A percentile compares a stretch with the other conserved stretches of the same genome.
Conservation (phyloP, 2,888 invertebrate genomes). For the Drosophila eohydei region DNA sequence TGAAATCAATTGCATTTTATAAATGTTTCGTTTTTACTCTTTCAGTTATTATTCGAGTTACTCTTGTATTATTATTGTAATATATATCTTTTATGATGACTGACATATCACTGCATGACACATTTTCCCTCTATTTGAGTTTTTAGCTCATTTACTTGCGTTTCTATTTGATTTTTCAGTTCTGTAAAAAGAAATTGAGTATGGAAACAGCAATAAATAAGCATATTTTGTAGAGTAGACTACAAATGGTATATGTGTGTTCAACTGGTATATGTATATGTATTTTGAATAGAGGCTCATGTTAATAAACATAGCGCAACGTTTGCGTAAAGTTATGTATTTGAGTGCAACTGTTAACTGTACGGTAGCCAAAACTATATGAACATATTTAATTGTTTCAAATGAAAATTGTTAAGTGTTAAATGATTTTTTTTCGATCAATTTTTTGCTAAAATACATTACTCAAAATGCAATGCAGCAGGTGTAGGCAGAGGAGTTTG, state of each 20-base stretch:
- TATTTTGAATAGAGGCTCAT: conserved; percentile 58
- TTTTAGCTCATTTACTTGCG: conserved; percentile 98
- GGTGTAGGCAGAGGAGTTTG: conserved; percentile 9
- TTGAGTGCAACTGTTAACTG: conserved; percentile 46
- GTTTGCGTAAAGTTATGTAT: conserved; percentile 23
- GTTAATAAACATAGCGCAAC: conserved; percentile 49
- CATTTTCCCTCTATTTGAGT: conserved; percentile 98
- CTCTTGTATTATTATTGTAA: conserved; percentile 36
- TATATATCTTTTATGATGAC: conserved; percentile 75
- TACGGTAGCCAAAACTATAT: conserved; percentile 28
- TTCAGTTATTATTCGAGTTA: conserved; percentile 42
- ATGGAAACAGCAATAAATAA: conserved; percentile 85
- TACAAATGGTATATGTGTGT: conserved; percentile 82
- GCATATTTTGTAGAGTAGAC: conserved; percentile 85
- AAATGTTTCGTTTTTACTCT: conserved; percentile 39
- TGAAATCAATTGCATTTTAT: conserved; percentile 64
- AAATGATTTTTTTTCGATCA: background rate
- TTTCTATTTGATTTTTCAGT: conserved; percentile 98
- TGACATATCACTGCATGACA: conserved; percentile 94
- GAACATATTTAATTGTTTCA: conserved; percentile 26
- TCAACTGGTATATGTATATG: conserved; percentile 63
- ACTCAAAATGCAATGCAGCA: conserved; percentile 54
- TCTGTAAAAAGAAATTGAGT: conserved; percentile 90
- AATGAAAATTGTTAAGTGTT: conserved; percentile 18
- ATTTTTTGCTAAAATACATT: conserved; percentile 36